Percentiles rank a stretch among this genome's conserved stretches.
phyloP scores from a whole-genome alignment of 1,140 invertebrate species.

The Amyelois transitella region DNA sequence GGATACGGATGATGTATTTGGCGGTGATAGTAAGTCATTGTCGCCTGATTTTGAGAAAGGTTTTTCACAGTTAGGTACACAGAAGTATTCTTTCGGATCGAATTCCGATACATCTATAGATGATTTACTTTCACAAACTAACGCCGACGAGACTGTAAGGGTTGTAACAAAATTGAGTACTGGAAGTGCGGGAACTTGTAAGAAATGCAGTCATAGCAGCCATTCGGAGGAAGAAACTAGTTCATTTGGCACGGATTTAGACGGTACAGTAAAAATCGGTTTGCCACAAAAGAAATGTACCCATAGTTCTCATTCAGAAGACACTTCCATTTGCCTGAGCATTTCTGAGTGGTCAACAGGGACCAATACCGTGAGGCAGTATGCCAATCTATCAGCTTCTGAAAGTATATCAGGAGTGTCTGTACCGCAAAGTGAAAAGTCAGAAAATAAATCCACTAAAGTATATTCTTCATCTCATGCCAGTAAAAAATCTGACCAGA shows the following conservation, averaged over 20 bases:
- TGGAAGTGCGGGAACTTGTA: slow-evolving; percentile 70
- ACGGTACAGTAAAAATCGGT: slow-evolving; percentile 85
- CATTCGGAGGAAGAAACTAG: slow-evolving; percentile 81
- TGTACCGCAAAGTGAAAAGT: slow-evolving; percentile 78
- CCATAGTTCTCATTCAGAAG: slow-evolving; percentile 86
- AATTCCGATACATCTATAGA: slow-evolving; percentile 78
- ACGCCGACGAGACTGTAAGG: slow-evolving; percentile 60
- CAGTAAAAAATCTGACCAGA: slow-evolving; percentile 61
- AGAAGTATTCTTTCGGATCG: slow-evolving; percentile 78
- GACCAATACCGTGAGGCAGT: slow-evolving; percentile 85
- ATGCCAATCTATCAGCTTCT: slow-evolving; percentile 80
- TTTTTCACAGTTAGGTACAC: slow-evolving; percentile 57
- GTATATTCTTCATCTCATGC: slow-evolving; percentile 61
- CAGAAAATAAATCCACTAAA: slow-evolving; percentile 67
- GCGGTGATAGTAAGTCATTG: slow-evolving; percentile 74
- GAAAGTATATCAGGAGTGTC: slow-evolving; percentile 77
- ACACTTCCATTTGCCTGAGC: slow-evolving; percentile 87
- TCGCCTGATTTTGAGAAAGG: slow-evolving; percentile 75
- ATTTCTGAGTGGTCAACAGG: slow-evolving; percentile 90
- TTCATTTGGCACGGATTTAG: slow-evolving; percentile 81
- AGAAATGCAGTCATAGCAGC: slow-evolving; percentile 77
- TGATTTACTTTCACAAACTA: slow-evolving; percentile 74
- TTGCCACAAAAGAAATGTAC: slow-evolving; percentile 84
- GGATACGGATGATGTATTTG: slow-evolving; percentile 80
- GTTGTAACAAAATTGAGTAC: slow-evolving; percentile 51